These are phyloP conservation scores for Malthinus seriepunctatus DNA, from an alignment of 2,888 invertebrate species.

Conservation along the genomic window DNA sequence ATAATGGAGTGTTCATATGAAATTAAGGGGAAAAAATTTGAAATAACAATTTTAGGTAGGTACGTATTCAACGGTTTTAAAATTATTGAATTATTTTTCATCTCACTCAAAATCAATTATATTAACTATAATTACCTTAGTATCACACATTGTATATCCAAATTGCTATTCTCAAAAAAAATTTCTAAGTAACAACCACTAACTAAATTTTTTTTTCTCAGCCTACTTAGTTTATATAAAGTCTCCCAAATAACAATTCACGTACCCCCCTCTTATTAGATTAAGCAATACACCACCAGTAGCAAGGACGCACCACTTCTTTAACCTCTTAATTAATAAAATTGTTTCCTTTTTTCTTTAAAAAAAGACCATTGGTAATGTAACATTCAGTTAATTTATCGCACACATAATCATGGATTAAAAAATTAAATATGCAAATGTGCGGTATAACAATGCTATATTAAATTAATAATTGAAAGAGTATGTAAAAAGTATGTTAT, in stretches of 20 bases:
- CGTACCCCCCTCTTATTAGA: slow-evolving; percentile 36
- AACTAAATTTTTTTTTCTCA: slow-evolving; percentile 37
- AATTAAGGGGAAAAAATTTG: too few species aligned
- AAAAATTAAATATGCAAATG: not conserved
- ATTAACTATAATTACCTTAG: slow-evolving; percentile 23
- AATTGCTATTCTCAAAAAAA: slow-evolving; percentile 26
- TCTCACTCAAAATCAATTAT: not conserved
- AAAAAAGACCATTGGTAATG: too few species aligned
- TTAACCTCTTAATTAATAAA: not conserved
- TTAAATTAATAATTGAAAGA: too few species aligned
- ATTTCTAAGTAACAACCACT: slow-evolving; percentile 30
- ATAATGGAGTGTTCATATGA: too few species aligned
- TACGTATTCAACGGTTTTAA: too few species aligned
- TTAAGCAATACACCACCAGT: slow-evolving; percentile 34
- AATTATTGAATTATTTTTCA: too few species aligned
- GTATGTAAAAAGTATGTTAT: too few species aligned
- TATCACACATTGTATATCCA: slow-evolving; percentile 26
- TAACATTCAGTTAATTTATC: too few species aligned
- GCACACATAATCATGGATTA: not conserved
- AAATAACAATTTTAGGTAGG: too few species aligned
- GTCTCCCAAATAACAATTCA: slow-evolving; percentile 41
- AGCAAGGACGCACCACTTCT: slow-evolving; percentile 34
- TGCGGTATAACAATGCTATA: not conserved
- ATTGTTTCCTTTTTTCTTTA: too few species aligned
- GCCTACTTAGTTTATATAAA: slow-evolving; percentile 47